phyloP scores from a whole-genome alignment of 2,113 vertebrate genomes.

The Nesospiza acunhae region DNA sequence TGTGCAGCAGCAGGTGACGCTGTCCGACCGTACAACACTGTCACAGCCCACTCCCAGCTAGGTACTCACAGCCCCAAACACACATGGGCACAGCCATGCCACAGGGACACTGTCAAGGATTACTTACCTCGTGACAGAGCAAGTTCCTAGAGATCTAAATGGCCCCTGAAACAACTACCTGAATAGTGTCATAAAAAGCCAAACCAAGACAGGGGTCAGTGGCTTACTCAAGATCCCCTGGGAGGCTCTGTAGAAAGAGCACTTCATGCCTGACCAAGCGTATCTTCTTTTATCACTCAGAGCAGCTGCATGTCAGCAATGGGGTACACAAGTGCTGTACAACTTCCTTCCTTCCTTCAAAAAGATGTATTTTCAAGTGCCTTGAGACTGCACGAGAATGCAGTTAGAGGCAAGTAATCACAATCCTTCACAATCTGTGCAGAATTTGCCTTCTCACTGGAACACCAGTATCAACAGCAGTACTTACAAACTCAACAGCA shows the following conservation, averaged over 20 bases:
- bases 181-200: background rate
- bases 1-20: background rate
- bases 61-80: background rate
- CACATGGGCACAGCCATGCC: background rate
- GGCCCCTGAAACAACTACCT: background rate
- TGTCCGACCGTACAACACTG: fast-evolving
- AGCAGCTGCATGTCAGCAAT: background rate
- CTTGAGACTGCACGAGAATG: background rate
- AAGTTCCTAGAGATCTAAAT: background rate
- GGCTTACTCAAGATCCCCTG: background rate
- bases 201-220: background rate
- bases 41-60: background rate
- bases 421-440: background rate
- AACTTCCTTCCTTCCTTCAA: background rate
- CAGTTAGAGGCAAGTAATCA: background rate
- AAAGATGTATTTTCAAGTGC: background rate
- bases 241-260: background rate
- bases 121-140: background rate
- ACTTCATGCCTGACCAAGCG: background rate
- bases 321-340: background rate
- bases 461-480: background rate
- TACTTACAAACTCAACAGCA: background rate
- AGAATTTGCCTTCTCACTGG: background rate
- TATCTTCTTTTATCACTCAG: background rate
- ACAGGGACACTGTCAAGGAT: background rate